These are phyloP conservation scores for Calosoma granatense DNA, from an alignment of 1,140 invertebrate genomes.

Conservation along the genomic window DNA sequence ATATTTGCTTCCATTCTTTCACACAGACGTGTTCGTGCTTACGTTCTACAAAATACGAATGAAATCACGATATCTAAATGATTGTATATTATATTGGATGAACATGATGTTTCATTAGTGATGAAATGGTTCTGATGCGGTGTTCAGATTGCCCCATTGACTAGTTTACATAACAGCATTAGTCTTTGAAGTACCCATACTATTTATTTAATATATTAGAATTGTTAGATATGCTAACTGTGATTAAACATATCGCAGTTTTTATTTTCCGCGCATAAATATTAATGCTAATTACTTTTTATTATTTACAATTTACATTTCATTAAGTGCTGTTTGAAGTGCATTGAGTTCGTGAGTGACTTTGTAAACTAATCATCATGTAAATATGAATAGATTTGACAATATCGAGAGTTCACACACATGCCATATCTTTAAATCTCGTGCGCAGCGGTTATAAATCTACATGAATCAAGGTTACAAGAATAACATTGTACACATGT, in stretches of 20 bases:
- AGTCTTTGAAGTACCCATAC: background rate
- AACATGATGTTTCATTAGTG: background rate
- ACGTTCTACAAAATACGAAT: background rate
- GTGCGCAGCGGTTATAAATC: too few relatives aligned
- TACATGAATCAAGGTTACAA: too few relatives aligned
- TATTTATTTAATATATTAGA: conserved; percentile 10
- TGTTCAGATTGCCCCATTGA: background rate
- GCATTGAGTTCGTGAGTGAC: conserved; percentile 9
- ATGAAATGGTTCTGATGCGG: conserved; percentile 1
- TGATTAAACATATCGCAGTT: conserved; percentile 13
- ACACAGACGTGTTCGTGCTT: background rate
- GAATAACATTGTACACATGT: too few relatives aligned
- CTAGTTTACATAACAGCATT: background rate
- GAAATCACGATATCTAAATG: background rate
- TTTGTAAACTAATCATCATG: conserved; percentile 5
- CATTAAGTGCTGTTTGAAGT: conserved; percentile 10
- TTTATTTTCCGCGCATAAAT: conserved; percentile 13
- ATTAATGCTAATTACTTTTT: background rate
- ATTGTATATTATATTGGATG: background rate
- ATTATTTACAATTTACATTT: background rate
- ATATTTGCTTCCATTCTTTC: too few relatives aligned
- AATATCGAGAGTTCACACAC: too few relatives aligned
- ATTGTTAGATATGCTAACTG: conserved; percentile 2
- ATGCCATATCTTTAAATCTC: too few relatives aligned
- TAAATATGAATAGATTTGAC: too few relatives aligned